Base-by-base conservation (phyloP, 2,888 invertebrate species). In the Homarus gammarus region DNA sequence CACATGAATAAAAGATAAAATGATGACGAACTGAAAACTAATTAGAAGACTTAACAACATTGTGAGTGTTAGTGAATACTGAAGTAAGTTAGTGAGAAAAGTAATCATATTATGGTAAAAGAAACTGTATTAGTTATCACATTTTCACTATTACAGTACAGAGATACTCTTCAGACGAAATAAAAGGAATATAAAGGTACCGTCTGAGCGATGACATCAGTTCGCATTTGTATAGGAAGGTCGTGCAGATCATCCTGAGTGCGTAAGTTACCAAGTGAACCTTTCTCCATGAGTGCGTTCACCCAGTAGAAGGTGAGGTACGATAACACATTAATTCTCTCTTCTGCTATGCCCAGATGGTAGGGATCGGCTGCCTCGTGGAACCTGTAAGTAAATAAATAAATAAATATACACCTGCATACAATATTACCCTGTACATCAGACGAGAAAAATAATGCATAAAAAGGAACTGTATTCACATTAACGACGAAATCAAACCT, bases 221-320 rank as follows among this genome's bases (percentile, higher is more conserved):
- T 84, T 38, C 73, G 79, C 61, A 78, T 86, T 72, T 72, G 73
- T 12, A 77, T 70, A 56, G 92, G 92, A 22, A 92, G 92, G 81
- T 92, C 93, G 61, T 93, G 93, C 44, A 94, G 87, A 92, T 94
- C 93, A 91, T 93, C 92, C n/a, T 93, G 77, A 18, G 84, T 61
- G 44, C 95, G 95, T 61, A 98, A 93, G 93, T 96, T 95, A 8
- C 96, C 96, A 61, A 95, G 95, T 27, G 96, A 94, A 0, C 98
- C 98, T 94, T 97, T 98, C 89, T 95, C 94, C 94, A 99, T 96
- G 87, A 99, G 94, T 1, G 97, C 97, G 92, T 96, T 95, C 0
- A 98, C 98, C 99, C 99, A 99, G 91, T 96, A 95, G 93, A 99
- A 98, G 38, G 96, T 94, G n/a, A 98, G 94, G 93, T 96, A 96